Base-by-base conservation (phyloP, 2,888 invertebrate species). In the Brachylomia viminalis region DNA sequence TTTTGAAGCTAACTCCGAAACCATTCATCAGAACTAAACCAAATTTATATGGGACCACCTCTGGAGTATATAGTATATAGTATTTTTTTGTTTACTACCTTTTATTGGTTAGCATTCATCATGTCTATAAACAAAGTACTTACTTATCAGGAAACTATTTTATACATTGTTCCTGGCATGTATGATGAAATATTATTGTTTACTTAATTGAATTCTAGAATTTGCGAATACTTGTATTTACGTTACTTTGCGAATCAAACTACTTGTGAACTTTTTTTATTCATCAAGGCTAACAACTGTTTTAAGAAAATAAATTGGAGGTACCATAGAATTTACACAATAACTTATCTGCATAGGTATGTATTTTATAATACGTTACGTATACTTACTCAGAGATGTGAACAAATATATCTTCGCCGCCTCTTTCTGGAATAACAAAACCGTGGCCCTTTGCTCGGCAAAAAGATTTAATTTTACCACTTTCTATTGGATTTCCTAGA, bases 381-480 rank as follows among this genome's bases (percentile, higher is more conserved):
- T 45, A 67, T 87, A 97, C 98, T 98, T 97, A 99, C 99, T 99
- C 99, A 52, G 99, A 99, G 91, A 99, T 98, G 92, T 99, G 99
- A 58, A 98, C 98, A 95, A 99, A 99, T 82, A 98, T 94, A 90
- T 98, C 98, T 85, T 98, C 97, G 45, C 97, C 97, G 17, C 97
- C 98, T 86, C 95, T 97, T 79, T 97, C 97, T 6, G 98, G 98
- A 42, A 97, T 97, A 76, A 99, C 98, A 93, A 99, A 99, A 45
- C 99, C 99, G 95, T 99, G 99, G 45, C 99, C 99, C 94, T 98
- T 98, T 90, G 98, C 97, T 86, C 99, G 97, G 92, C 98, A 98
- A 94, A 99, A 99, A 33, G 97, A 97, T 93, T 98, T 98, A 78
- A 99, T 98, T 91, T 97, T 97, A 11, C 99, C 99, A 88, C 95